phyloP scores from a whole-genome alignment of 2,113 vertebrate genomes.

The Scomber japonicus region DNA sequence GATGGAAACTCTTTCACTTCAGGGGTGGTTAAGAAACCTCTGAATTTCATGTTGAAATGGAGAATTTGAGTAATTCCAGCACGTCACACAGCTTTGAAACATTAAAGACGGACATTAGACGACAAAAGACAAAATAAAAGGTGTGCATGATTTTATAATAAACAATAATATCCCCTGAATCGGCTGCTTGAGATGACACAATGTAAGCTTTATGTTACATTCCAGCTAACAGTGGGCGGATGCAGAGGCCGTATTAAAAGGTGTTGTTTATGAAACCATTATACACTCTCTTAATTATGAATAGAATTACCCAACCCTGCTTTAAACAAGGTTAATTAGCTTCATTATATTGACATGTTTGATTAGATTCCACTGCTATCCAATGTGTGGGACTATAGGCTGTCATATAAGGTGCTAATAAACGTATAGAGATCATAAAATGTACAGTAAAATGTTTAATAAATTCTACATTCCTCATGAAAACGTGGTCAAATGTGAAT shows the following conservation, averaged over 20 bases:
- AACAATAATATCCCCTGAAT: not conserved
- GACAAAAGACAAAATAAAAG: slow-evolving; percentile 9
- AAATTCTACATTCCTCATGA: not conserved
- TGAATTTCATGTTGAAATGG: slow-evolving; percentile 19
- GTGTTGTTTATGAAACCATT: slow-evolving; percentile 45
- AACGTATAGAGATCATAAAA: not conserved
- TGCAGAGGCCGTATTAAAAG: slow-evolving; percentile 3
- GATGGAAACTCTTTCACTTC: slow-evolving; percentile 19
- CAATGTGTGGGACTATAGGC: slow-evolving; percentile 1
- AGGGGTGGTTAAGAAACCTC: slow-evolving; percentile 18
- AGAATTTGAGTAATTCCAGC: slow-evolving; percentile 6
- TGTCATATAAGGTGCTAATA: not conserved
- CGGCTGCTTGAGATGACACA: not conserved
- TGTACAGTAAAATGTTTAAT: not conserved
- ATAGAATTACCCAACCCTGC: slow-evolving; percentile 68
- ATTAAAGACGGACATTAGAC: not conserved
- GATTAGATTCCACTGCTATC: slow-evolving; percentile 56
- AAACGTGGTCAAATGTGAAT: not conserved
- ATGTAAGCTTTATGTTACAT: not conserved
- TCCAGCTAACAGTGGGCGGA: not conserved
- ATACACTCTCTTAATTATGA: slow-evolving; percentile 67
- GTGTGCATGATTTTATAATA: not conserved
- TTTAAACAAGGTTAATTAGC: slow-evolving; percentile 75
- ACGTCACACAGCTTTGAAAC: slow-evolving; percentile 5
- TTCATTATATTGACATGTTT: slow-evolving; percentile 70